Base-by-base conservation (phyloP, 2,797 vertebrate species). In the Masticophis lateralis region DNA sequence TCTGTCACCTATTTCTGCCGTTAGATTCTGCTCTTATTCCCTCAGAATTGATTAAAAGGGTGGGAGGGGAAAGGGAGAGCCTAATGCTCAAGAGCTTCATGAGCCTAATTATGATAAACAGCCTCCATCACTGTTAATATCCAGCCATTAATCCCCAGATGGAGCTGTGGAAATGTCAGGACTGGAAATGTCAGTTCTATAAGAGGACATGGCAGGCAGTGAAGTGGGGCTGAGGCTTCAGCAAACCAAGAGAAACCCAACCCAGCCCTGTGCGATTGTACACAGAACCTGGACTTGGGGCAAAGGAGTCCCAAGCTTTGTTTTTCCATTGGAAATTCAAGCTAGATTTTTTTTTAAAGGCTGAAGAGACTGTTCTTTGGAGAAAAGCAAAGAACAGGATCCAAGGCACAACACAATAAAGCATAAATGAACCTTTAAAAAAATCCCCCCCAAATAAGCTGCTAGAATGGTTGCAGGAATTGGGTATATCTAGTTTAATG, bases 51-150 rank as follows among this genome's bases (percentile, higher is more conserved):
- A 96, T 97, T 96, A 96, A 25, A 27, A 59, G 28, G 8, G 37
- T 14, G 20, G 55, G 61, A 61, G 10, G 61, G 25, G 86, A 57
- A 51, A 87, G 69, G 47, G 66, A 57, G 96, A 96, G 95, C 94
- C 95, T 94, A 96, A 97, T 96, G 96, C 96, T 96, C 93, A 95
- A 96, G 96, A 96, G 96, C 95, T 97, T 97, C 97, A 96, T 95
- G 96, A 97, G 96, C 95, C 95, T 97, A 97, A 97, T 97, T 97
- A 97, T 97, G 97, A 97, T 96, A 97, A 97, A 97, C 92, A 94
- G 96, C 95, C 95, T 83, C 96, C 95, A 96, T 97, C 0, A 94
- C 95, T 96, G 95, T 95, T 97, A 97, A 97, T 97, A 97, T 97
- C 96, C 95, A 95, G 96, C 96, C 97, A 96, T 97, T 97, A 97